Base-by-base conservation (phyloP, 2,113 vertebrate species). In the Raja brachyura region DNA sequence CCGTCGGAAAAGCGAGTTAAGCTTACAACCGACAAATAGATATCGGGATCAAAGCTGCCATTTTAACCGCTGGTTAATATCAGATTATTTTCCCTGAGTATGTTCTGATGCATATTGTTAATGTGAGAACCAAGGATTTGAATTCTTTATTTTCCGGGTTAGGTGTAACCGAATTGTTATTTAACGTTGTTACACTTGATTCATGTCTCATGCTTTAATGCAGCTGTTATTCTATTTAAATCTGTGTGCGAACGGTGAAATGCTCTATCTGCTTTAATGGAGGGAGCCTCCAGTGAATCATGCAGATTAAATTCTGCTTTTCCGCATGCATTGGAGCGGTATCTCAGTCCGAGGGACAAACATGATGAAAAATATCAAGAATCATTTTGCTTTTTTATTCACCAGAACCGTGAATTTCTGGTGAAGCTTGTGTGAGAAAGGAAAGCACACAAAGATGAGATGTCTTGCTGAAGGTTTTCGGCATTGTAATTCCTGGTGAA, bases 161-260 rank as follows among this genome's bases (percentile, higher is more conserved):
- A 31, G 59, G 28, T 16, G 59, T 16, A 63, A 66, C 83, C n/a
- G 83, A 63, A 63, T 16, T 88, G 59, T n/a, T 88, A 14, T 4
- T 88, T 88, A 63, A 86, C 28, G 16, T 63, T 59, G 83, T 88
- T 88, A 88, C 13, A 63, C 61, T 56, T 88, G 83, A 88, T 63
- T 61, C 14, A n/a, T 14, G 10, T 63, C 59, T 88, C 28, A 88
- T 33, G 14, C n/a, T 31, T 61, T 63, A 88, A 63, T 88, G n/a
- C 59, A 88, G 56, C 28, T 88, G n/a, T 63, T 63, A 63, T 31
- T 63, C 2, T 63, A 66, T 88, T 86, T 86, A 86, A 63, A 61
- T 66, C 20, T 63, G 28, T 20, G 14, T n/a, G n/a, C 63, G 31
- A 63, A 63, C 31, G 5, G 59, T 88, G 28, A 16, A 63, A 8